Evolutionary conservation across 1,140 invertebrate species (phyloP).

Genomic region (Cherax quadricarinatus): DNA sequence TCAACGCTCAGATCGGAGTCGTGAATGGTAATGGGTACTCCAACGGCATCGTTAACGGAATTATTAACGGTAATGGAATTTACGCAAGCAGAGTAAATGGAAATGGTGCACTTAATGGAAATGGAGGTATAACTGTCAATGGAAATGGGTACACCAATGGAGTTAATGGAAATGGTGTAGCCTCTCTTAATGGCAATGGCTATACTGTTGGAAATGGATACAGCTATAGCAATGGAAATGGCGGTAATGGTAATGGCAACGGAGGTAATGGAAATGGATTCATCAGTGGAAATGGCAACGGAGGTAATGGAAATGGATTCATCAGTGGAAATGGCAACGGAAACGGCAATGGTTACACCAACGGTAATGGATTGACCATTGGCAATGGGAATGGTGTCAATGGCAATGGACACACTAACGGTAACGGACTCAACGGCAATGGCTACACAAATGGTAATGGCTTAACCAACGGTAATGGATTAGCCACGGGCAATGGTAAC

Average conservation of each 20-base stretch:
- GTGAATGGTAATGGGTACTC: conserved; percentile 22
- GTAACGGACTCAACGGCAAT: background rate
- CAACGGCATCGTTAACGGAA: conserved; percentile 28
- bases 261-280: background rate
- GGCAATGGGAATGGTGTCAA: conserved; percentile 35
- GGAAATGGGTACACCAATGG: conserved; percentile 12
- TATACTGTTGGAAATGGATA: background rate
- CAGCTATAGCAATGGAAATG: background rate
- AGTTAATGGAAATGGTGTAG: background rate
- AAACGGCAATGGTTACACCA: too few relatives aligned
- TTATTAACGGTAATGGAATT: conserved; percentile 27
- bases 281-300: conserved; percentile 12
- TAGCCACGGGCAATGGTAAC: background rate
- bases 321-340: background rate
- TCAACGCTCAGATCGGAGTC: conserved; percentile 37
- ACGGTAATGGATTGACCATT: background rate
- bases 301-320: background rate
- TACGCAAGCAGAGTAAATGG: background rate
- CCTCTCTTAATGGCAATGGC: conserved; percentile 1
- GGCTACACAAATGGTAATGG: conserved; percentile 21
- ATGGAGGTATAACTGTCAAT: background rate
- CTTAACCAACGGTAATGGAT: background rate
- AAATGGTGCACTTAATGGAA: background rate
- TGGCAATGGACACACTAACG: background rate
- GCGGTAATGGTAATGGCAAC: conserved; percentile 14